Evolutionary conservation across 2,888 invertebrate genomes (phyloP), one percentile per base, ranked within the genome.

Genomic region (Rhagonycha fulva): DNA sequence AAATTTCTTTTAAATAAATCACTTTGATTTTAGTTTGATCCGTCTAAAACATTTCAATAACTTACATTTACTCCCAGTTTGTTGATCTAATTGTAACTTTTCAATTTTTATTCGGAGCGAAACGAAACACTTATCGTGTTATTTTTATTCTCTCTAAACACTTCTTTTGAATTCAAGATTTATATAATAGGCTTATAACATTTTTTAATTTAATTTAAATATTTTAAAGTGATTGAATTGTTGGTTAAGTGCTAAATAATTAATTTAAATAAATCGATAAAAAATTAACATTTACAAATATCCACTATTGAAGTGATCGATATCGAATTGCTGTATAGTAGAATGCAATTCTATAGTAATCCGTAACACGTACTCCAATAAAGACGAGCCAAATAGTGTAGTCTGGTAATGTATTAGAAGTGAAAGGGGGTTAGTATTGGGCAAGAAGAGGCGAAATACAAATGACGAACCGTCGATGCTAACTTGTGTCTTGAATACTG

Each of bases 391-490:
- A 71, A 75, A 66, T 66, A 75, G 71, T 75, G 75, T 75, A 70
- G 74, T 70, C 70, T 74, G 74, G 74, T 71, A 68, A 74, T 70
- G 74, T 74, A 74, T 70, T 71, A 68, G 75, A 75, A 71, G 75
- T 75, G 75, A 75, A 75, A 75, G 71, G 71, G 71, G 75, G 75
- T 71, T 66, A 32, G 75, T 71, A 68, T 75, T 71, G 75, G 76
- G 72, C 73, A 76, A 73, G 70, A 69, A 73, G 73, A 72, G 82
- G 81, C 80, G 81, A 83, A 83, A 84, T 84, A 84, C 84, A 84
- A 84, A 84, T 84, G 83, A 84, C 83, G 83, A 83, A 80, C 80
- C 81, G 83, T 84, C 84, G 83, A 84, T 83, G 82, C 80, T 81
- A 83, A 82, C 78, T 80, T 81, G 78, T 81, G 81, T 78, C 81